Evolutionary conservation across 2,888 invertebrate species (phyloP), one percentile per base, ranked within the genome.

Genomic region (Thymelicus lineola): DNA sequence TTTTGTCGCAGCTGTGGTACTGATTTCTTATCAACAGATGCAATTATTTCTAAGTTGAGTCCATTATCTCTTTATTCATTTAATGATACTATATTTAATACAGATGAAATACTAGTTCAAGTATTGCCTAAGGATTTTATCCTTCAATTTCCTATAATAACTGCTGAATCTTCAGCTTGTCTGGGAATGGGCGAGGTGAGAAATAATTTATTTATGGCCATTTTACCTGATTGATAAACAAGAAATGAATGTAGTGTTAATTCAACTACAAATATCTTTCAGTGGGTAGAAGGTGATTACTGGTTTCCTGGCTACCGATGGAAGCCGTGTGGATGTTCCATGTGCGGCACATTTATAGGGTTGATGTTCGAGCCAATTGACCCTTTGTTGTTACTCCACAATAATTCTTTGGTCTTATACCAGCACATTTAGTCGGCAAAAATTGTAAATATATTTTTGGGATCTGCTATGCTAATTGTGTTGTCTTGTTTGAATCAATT

Each of bases 281-380:
- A 94, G 94, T 95, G 95, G 95, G 88, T 91, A 72, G 81, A 86
- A 72, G 88, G 88, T 61, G 86, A 93, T 73, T 90, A 93, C 72
- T 95, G 95, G 95, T 96, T 94, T 84, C 94, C 95, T 69, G 95
- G 94, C 28, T 95, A 94, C 82, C 86, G 85, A 4, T 95, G 95
- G 95, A 94, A 93, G 77, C 87, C 92, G 46, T 95, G 95, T 74
- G 81, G 93, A 35, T 96, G 95, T 79, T 90, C 94, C 20, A 90
- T 91, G 36, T 95, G 95, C 86, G 93, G 94, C 65, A 81, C 86
- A 50, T 94, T 94, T 75, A 77, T 95, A 75, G 95, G 96, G 76
- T 95, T 94, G 94, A 82, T 92, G 71, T 94, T 94, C 86, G 88
- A 94, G 77, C 90, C 93, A 20, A 74, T 85, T 71, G 73, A 82